Evolutionary conservation across 2,797 vertebrate genomes (phyloP).

Genomic region (Rhincodon typus): DNA sequence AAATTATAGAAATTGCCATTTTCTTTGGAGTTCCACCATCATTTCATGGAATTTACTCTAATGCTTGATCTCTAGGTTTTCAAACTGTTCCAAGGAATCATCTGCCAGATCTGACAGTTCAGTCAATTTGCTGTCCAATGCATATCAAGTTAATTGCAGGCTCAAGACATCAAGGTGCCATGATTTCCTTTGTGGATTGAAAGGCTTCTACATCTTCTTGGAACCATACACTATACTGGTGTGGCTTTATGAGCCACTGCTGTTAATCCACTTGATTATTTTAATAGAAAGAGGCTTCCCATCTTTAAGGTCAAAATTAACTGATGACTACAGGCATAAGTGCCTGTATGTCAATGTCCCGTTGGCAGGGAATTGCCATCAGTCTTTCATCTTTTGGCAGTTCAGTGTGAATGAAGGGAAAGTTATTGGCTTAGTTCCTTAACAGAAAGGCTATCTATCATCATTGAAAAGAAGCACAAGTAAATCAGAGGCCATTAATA

Average conservation of each 20-base stretch:
- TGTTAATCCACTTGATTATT: neutral
- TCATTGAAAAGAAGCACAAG: neutral
- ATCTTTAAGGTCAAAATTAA: neutral
- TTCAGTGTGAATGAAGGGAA: too few relatives aligned
- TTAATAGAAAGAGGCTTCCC: neutral
- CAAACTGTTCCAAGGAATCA: neutral
- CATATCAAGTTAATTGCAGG: neutral
- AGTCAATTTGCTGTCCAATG: neutral
- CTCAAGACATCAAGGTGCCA: neutral
- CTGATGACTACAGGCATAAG: neutral
- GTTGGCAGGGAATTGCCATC: neutral
- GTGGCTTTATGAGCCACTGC: neutral
- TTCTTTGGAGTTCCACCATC: neutral
- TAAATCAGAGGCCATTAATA: neutral
- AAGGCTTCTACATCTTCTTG: neutral
- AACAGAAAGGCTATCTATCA: too few relatives aligned
- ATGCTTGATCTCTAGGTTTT: neutral
- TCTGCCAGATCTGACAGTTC: neutral
- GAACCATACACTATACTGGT: neutral
- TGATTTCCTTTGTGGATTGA: neutral
- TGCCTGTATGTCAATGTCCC: neutral
- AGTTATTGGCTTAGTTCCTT: neutral
- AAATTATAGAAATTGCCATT: too few relatives aligned
- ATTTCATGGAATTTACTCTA: neutral
- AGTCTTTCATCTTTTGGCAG: neutral